phyloP scores from a whole-genome alignment of 2,797 vertebrate genomes.

The Peromyscus nudipes region DNA sequence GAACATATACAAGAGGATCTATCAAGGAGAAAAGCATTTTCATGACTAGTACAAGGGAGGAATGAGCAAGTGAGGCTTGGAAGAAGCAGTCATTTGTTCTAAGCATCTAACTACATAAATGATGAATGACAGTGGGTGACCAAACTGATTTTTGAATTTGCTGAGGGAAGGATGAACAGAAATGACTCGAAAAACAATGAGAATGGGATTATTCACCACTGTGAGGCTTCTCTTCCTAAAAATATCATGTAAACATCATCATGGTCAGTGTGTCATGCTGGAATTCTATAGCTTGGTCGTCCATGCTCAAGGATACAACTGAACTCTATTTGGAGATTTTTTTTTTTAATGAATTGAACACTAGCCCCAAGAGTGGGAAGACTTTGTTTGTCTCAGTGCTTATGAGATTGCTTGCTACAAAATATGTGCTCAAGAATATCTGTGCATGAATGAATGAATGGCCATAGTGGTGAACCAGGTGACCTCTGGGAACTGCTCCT shows the following conservation, averaged over 20 bases:
- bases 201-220: constrained; percentile 39
- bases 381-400: not conserved
- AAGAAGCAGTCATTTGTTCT: not conserved
- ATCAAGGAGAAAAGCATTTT: constrained; percentile 36
- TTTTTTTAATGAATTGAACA: not conserved
- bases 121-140: not conserved
- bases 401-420: not conserved
- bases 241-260: not conserved
- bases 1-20: constrained; percentile 12
- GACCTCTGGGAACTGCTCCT: not conserved
- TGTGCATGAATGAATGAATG: constrained; percentile 18
- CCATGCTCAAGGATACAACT: not conserved
- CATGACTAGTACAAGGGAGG: constrained; percentile 11
- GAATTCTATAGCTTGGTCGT: not conserved
- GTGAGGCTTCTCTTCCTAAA: not conserved
- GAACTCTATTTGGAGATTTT: not conserved
- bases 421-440: not conserved
- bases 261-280: not conserved
- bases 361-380: not conserved
- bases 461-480: not conserved
- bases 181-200: not conserved
- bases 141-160: constrained; percentile 44
- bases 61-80: not conserved
- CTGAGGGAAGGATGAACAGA: constrained; percentile 55
- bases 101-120: constrained; percentile 12